Evolutionary conservation across 2,113 vertebrate genomes (phyloP).

Genomic region (Mugil cephalus): DNA sequence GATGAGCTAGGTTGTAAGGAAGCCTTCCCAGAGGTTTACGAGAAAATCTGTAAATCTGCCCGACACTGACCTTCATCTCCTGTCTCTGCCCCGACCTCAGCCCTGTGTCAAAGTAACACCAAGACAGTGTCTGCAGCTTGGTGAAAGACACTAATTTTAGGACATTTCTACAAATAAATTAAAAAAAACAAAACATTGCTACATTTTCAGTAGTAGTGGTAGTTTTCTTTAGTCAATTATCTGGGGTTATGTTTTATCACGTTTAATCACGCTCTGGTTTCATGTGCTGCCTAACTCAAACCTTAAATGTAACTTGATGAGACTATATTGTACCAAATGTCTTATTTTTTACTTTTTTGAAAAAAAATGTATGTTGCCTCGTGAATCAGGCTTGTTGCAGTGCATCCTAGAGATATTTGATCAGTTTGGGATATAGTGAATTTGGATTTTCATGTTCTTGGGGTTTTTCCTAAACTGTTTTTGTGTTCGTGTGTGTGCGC

Average conservation of each 20-base stretch:
- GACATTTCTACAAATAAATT: neutral
- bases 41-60: conserved; percentile 98
- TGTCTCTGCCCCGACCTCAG: conserved; percentile 68
- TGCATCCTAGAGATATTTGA: too few relatives aligned
- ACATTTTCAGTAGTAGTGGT: too few relatives aligned
- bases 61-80: conserved; percentile 86
- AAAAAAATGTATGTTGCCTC: too few relatives aligned
- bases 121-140: neutral
- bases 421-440: too few relatives aligned
- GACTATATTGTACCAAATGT: neutral
- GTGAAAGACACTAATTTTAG: neutral
- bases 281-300: neutral
- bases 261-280: neutral
- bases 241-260: too few relatives aligned
- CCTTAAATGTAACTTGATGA: neutral
- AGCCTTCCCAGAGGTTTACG: conserved; percentile 96
- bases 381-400: too few relatives aligned
- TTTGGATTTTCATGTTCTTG: too few relatives aligned
- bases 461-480: too few relatives aligned
- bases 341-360: too few relatives aligned
- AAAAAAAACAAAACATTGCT: neutral
- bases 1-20: conserved; percentile 90
- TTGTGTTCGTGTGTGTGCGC: too few relatives aligned
- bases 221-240: too few relatives aligned
- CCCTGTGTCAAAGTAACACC: accelerated